Base-by-base conservation (phyloP, 2,888 invertebrate species). In the Amblyjoppa fuscipennis region DNA sequence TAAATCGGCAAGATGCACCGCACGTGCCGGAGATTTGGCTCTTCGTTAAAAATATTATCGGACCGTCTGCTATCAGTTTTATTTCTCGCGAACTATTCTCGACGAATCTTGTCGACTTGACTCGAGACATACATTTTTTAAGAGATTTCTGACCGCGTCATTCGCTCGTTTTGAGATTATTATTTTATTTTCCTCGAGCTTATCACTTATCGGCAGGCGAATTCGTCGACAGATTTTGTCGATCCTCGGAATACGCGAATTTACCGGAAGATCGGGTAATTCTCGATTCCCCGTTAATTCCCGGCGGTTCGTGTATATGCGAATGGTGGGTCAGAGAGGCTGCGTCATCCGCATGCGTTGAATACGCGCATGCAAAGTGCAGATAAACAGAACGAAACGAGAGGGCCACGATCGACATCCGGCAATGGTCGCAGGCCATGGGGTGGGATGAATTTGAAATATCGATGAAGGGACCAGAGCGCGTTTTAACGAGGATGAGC, bases 221-320 rank as follows among this genome's bases (percentile, higher is more conserved):
- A 71, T 66, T 66, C 13, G 73, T 7, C 38, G 59, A 61, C 49
- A 59, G 51, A 79, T 79, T 74, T 34, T 49, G 68, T 49, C 69
- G n/a, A 41, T 11, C 13, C 45, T 56, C 59, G 2, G 34, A 68
- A 28, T 34, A 28, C 56, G 34, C 16, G 28, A 13, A 31, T 61
- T 16, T 16, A 1, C 61, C 34, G 61, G 16, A 66, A 51, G 7
- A 20, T 9, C 31, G n/a, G 53, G 34, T 79, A 74, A 74, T 79
- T 69, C 78, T 70, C 69, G 69, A 69, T 74, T 25, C 74, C 69
- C 69, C 83, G 79, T 79, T 83, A 70, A 79, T 79, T 83, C 74
- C 51, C 34, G 59, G 59, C 28, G 68, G 41, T 5, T 77, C 41
- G 61, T 69, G 41, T 38, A 73, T 49, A 31, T 41, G 41, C 56